These are phyloP conservation scores for Metallyticus violacea DNA, from an alignment of 2,888 invertebrate species.

Conservation along the genomic window DNA sequence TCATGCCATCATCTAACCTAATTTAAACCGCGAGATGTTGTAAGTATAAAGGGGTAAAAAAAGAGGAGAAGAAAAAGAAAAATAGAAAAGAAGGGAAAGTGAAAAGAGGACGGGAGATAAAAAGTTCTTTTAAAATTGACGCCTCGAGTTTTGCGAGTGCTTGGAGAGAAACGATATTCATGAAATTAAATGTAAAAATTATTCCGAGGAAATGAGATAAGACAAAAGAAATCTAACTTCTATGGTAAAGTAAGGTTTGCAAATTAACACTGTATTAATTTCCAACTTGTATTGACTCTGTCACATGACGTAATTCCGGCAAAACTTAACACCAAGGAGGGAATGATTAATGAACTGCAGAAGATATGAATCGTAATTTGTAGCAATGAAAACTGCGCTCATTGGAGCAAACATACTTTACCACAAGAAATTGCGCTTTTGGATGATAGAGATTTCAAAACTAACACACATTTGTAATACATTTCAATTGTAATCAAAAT, in stretches of 20 bases:
- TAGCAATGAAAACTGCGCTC: background rate
- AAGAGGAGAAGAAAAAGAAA: background rate
- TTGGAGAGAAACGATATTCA: conserved; percentile 25
- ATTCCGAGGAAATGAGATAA: conserved; percentile 14
- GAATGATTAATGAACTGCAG: background rate
- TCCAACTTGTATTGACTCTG: conserved; percentile 2
- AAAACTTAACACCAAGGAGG: background rate
- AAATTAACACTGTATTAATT: conserved; percentile 11
- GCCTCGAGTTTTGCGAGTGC: conserved; percentile 24
- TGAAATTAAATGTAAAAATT: conserved; percentile 34
- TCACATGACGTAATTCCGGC: background rate
- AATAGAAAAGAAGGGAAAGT: background rate
- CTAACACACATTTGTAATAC: too few species aligned
- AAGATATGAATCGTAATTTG: background rate
- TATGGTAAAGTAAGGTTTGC: background rate
- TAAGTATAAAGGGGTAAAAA: conserved; percentile 7
- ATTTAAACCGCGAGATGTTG: conserved; percentile 31
- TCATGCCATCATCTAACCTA: conserved; percentile 31
- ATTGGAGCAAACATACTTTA: too few species aligned
- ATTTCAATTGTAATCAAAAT: too few species aligned
- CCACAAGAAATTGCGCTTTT: too few species aligned
- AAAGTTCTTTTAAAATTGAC: conserved; percentile 27
- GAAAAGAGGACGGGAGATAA: conserved; percentile 1
- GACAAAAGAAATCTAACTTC: conserved; percentile 14
- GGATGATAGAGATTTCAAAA: too few species aligned